Percentiles rank a stretch among this genome's conserved stretches.
These are phyloP conservation scores for Acleris literana DNA, from an alignment of 2,888 invertebrate species.

Conservation along the genomic window DNA sequence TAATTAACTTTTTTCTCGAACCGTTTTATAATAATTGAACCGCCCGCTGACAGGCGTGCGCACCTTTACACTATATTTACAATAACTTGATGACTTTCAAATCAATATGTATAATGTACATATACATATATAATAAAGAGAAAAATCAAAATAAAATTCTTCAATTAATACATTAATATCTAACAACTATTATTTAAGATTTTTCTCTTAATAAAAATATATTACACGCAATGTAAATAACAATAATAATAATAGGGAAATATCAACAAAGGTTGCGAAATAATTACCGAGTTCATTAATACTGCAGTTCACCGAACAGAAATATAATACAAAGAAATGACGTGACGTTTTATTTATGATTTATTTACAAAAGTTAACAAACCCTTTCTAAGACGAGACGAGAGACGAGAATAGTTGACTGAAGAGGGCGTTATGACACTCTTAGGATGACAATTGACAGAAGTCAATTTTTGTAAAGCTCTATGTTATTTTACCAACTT, in stretches of 20 bases:
- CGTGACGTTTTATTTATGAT: conserved; percentile 55
- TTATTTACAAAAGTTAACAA: conserved; percentile 79
- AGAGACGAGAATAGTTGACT: conserved; percentile 32
- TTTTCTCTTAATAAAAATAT: conserved; percentile 82
- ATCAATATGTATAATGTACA: conserved; percentile 79
- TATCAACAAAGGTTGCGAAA: conserved; percentile 71
- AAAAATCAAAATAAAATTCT: conserved; percentile 83
- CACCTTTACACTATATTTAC: conserved; percentile 78
- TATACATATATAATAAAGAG: conserved; percentile 78
- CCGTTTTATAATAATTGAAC: conserved; percentile 53
- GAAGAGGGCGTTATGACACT: conserved; percentile 5
- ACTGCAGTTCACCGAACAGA: conserved; percentile 68
- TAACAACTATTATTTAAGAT: conserved; percentile 81
- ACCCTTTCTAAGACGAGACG: conserved; percentile 56
- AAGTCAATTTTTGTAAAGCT: neutral
- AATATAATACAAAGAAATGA: conserved; percentile 62
- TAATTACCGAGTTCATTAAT: conserved; percentile 61
- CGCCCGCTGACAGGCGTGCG: conserved; percentile 70
- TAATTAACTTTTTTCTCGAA: conserved; percentile 60
- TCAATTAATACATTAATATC: conserved; percentile 82
- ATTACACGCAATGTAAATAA: conserved; percentile 80
- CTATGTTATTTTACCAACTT: no score
- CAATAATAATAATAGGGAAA: conserved; percentile 66
- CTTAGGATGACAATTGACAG: neutral
- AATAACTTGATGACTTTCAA: conserved; percentile 78